phyloP scores from a whole-genome alignment of 2,113 vertebrate genomes.

The Brachypteracias leptosomus region DNA sequence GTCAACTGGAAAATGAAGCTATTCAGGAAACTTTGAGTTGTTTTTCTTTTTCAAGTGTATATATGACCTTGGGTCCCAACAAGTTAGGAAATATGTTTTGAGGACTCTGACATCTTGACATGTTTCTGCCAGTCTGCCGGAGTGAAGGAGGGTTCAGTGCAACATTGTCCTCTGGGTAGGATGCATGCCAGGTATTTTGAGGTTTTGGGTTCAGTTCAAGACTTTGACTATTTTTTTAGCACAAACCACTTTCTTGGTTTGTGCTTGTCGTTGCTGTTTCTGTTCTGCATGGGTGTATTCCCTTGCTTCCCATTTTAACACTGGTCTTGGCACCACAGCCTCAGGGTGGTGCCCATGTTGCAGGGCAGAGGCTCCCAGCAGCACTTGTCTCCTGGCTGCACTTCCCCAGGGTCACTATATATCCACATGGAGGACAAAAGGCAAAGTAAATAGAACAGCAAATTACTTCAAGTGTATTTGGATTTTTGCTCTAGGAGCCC shows the following conservation, averaged over 20 bases:
- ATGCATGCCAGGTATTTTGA: accelerated
- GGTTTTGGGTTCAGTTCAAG: neutral
- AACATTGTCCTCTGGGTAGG: neutral
- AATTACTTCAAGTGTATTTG: neutral
- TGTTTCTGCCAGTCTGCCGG: neutral
- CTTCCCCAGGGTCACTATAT: neutral
- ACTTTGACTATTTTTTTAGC: neutral
- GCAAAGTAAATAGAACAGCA: neutral
- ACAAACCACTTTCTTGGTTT: neutral
- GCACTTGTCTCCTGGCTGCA: neutral
- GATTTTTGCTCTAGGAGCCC: neutral
- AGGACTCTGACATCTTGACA: neutral
- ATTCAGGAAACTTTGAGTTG: neutral
- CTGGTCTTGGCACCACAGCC: neutral
- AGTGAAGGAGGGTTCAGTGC: neutral
- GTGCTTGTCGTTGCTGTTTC: neutral
- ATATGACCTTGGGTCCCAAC: neutral
- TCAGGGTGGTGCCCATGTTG: accelerated
- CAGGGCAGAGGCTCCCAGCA: neutral
- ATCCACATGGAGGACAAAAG: neutral
- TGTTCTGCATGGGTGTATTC: neutral
- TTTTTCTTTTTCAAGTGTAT: neutral
- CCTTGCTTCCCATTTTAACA: neutral
- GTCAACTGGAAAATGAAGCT: neutral
- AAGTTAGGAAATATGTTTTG: neutral